Conservation (phyloP, 2,888 invertebrate species). For the Drosophila birchii region DNA sequence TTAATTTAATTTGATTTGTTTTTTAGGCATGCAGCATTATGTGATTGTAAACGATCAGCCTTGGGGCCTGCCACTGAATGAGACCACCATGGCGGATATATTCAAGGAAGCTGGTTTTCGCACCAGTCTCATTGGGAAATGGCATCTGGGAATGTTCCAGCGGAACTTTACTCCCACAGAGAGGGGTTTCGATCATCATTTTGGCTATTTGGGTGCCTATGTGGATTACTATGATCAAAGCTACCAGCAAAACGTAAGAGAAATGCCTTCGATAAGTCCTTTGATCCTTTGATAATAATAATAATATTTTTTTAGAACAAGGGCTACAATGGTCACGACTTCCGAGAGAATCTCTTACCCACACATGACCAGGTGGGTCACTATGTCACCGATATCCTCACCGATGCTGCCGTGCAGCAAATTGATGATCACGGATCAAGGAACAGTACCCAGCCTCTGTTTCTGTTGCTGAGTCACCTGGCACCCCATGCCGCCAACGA, state of each 20-base stretch:
- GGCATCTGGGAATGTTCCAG: constrained; percentile 93
- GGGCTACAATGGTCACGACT: constrained; percentile 85
- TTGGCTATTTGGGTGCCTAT: constrained; percentile 93
- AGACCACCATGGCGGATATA: constrained; percentile 89
- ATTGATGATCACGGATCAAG: constrained; percentile 87
- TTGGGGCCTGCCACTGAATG: constrained; percentile 89
- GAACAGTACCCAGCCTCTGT: constrained; percentile 87
- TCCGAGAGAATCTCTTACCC: constrained; percentile 85
- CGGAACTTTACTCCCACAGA: constrained; percentile 87
- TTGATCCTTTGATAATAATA: too few species aligned
- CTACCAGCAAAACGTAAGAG: constrained; percentile 83
- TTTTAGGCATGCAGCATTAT: constrained; percentile 89
- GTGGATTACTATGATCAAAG: constrained; percentile 92
- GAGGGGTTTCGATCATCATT: constrained; percentile 92
- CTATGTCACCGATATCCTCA: constrained; percentile 90
- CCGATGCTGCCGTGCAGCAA: constrained; percentile 87
- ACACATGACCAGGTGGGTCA: constrained; percentile 86
- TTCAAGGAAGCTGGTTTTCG: constrained; percentile 90
- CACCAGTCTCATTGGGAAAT: constrained; percentile 95
- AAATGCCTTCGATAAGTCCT: neutral
- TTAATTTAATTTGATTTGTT: neutral
- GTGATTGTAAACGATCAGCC: constrained; percentile 89
- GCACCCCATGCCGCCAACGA: constrained; percentile 92
- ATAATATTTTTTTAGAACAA: constrained; percentile 18
- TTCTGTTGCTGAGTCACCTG: constrained; percentile 91